Conservation (phyloP, 1,140 invertebrate genomes). For the Drosophila novamexicana region DNA sequence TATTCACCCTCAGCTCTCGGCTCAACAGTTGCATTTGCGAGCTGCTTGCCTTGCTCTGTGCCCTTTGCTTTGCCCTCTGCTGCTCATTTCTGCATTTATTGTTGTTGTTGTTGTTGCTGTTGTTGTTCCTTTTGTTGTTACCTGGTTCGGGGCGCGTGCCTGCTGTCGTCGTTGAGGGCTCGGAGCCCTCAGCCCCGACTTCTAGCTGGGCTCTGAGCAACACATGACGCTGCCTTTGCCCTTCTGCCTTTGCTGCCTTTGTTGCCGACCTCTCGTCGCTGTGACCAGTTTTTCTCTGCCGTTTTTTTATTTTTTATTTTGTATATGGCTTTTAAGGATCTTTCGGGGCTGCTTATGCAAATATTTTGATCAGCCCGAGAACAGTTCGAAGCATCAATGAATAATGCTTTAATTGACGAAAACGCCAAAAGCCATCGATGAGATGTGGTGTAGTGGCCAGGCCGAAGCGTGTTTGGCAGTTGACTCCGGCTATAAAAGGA, state of each 20-base stretch:
- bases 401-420: constrained; percentile 33
- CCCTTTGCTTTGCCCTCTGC: constrained; percentile 40
- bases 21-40: constrained; percentile 67
- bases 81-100: constrained; percentile 38
- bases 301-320: background rate
- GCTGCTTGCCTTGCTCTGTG: constrained; percentile 23
- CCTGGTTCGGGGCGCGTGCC: constrained; percentile 74
- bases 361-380: constrained; percentile 66
- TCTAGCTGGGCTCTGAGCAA: constrained; percentile 27
- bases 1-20: constrained; percentile 49
- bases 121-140: constrained; percentile 44
- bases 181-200: constrained; percentile 16
- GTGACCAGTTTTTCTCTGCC: constrained; percentile 19
- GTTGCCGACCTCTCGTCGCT: constrained; percentile 9
- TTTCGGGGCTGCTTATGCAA: constrained; percentile 74
- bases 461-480: background rate
- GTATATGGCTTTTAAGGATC: constrained; percentile 40
- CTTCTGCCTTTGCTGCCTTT: constrained; percentile 24
- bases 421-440: constrained; percentile 21
- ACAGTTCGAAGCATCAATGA: constrained; percentile 48
- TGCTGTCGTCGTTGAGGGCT: constrained; percentile 71
- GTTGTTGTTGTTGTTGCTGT: constrained; percentile 11
- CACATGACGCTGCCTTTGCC: constrained; percentile 65
- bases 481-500: background rate
- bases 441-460: constrained; percentile 10